Percentiles rank a stretch among this genome's conserved stretches.
Evolutionary conservation across 2,888 invertebrate species (phyloP).

Genomic region (Tenthredo livida): DNA sequence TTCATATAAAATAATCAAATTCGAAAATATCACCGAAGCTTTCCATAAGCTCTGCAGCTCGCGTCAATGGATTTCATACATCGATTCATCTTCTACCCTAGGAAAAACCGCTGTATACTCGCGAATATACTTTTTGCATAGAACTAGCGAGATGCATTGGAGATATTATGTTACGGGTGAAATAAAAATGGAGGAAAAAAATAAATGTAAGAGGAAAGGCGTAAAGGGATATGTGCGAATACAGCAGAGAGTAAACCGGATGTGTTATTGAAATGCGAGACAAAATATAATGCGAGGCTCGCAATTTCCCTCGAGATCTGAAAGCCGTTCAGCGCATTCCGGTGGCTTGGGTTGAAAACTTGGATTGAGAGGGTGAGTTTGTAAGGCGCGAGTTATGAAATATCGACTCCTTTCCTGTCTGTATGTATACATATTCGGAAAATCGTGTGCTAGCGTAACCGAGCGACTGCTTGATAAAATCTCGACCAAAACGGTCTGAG

Average conservation of each 20-base stretch:
- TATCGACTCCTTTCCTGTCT: constrained; percentile 39
- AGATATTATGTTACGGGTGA: constrained; percentile 4
- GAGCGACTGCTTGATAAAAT: constrained; percentile 16
- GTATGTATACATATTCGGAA: constrained; percentile 15
- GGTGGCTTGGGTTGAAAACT: constrained; percentile 30
- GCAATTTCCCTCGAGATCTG: constrained; percentile 45
- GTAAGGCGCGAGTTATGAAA: constrained; percentile 36
- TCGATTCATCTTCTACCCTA: background rate
- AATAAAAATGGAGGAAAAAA: constrained; percentile 2
- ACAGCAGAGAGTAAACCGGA: background rate
- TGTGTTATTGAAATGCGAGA: constrained; percentile 43
- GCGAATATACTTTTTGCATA: background rate
- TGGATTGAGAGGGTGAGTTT: constrained; percentile 23
- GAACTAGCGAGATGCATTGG: background rate
- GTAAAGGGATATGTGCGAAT: background rate
- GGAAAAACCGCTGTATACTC: background rate
- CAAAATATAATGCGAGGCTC: constrained; percentile 40
- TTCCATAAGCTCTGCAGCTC: background rate
- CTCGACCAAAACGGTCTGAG: constrained; percentile 8
- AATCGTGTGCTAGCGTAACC: constrained; percentile 27
- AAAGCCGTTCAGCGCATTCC: constrained; percentile 42
- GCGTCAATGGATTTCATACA: background rate
- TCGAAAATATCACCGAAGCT: background rate
- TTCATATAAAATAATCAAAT: background rate
- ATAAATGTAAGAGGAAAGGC: background rate